phyloP scores from a whole-genome alignment of 2,113 vertebrate genomes.

The Chamaea fasciata region DNA sequence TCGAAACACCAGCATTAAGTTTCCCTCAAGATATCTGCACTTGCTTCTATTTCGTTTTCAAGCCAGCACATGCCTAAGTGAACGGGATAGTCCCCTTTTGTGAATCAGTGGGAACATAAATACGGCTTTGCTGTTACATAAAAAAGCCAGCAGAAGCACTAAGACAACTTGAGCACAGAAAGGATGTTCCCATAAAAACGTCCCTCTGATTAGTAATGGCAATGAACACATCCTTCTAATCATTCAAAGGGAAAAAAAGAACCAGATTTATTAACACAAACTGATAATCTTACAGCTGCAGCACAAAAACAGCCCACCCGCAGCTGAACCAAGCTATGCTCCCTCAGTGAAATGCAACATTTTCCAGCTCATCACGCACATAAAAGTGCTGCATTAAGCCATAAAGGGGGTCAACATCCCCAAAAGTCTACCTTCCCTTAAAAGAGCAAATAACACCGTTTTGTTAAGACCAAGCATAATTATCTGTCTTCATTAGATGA shows the following conservation, averaged over 20 bases:
- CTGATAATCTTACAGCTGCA: background rate
- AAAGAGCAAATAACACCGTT: background rate
- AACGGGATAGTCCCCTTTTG: background rate
- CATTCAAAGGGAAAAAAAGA: background rate
- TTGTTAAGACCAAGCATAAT: background rate
- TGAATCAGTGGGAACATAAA: background rate
- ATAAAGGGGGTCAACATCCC: background rate
- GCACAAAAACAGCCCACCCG: background rate
- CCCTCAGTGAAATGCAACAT: background rate
- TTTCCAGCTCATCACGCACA: background rate
- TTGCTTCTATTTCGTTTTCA: conserved; percentile 13
- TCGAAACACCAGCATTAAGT: conserved; percentile 12
- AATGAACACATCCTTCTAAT: conserved; percentile 10
- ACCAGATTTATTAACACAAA: background rate
- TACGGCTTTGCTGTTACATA: background rate
- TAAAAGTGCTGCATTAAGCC: background rate
- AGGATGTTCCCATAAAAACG: background rate
- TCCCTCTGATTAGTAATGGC: background rate
- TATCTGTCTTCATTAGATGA: background rate
- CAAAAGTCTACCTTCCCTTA: background rate
- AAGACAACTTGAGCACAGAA: background rate
- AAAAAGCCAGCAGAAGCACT: conserved; percentile 1
- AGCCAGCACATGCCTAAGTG: background rate
- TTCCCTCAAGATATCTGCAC: conserved; percentile 30
- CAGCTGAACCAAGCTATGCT: background rate